A percentile compares a stretch with the other conserved stretches of the same genome.
These are phyloP conservation scores for Chrysaora quinquecirrha DNA, from an alignment of 30 jellyfish, hydroid and myxozoan species.

Conservation along the genomic window DNA sequence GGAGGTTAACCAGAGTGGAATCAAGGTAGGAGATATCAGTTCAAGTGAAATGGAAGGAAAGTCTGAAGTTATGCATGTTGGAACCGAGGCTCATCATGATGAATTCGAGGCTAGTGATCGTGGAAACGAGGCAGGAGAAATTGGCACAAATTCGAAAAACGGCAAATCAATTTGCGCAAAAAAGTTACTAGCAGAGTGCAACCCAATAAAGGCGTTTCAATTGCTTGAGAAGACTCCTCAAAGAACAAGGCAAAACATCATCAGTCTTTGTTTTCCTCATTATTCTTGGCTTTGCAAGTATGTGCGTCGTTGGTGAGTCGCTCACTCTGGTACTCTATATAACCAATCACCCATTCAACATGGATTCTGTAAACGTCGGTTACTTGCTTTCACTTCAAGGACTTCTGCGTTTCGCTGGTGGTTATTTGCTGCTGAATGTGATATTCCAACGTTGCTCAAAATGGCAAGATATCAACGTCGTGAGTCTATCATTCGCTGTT, in stretches of 20 bases:
- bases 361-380: constrained; percentile 25
- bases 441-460: constrained; percentile 23
- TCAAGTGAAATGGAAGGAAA: too few species aligned
- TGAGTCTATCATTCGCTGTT: not conserved
- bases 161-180: not conserved
- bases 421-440: constrained; percentile 12
- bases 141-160: not conserved
- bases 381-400: constrained; percentile 45
- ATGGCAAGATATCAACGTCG: constrained; percentile 33
- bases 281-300: constrained; percentile 4
- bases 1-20: not conserved
- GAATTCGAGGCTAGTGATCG: not conserved
- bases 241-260: constrained; percentile 25
- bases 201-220: constrained; percentile 21
- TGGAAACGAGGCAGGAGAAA: too few species aligned
- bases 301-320: constrained; percentile 27
- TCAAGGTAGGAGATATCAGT: too few species aligned
- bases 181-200: not conserved
- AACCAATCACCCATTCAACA: constrained; percentile 38
- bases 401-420: constrained; percentile 36
- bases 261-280: not conserved
- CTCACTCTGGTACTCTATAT: constrained; percentile 29
- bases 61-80: too few species aligned
- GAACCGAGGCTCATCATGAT: not conserved
- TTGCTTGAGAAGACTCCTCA: not conserved